Base-by-base conservation (phyloP, 2,113 vertebrate genomes). In the Mastomys coucha region DNA sequence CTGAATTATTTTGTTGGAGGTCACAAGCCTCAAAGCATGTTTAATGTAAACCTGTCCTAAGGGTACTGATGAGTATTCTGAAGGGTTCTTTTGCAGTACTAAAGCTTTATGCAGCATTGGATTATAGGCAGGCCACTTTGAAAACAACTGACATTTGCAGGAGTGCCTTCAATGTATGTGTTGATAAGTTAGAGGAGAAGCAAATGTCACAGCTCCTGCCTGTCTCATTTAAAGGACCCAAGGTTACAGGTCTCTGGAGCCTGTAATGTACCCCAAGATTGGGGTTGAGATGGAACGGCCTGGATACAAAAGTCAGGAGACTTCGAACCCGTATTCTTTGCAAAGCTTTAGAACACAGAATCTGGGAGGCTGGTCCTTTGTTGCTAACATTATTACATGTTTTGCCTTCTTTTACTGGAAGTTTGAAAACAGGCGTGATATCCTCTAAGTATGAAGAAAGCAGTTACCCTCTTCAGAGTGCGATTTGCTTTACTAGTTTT, bases 111-210 rank as follows among this genome's bases (percentile, higher is more conserved):
- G 51, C 3, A 80, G n/a, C 26, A 36, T 31, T 78, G 24, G n/a
- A 88, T 45, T 60, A 67, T 39, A 56, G n/a, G 33, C 53, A 88
- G 42, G 45, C 56, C 89, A 86, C 86, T 94, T 89, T 75, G 58
- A 65, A 95, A 91, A 69, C 51, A n/a, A 77, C 10, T 36, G 39
- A 80, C 63, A 58, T 63, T 88, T 94, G 58, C 16, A 84, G 36
- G 88, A 36, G 90, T 91, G 73, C 58, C 88, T 94, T 97, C 80
- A 82, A 19, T 73, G 97, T 60, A 42, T 93, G 82, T 86, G 58
- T 73, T 72, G 56, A 33, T 63, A 76, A 91, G 33, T 86, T 28
- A 94, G 45, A 84, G 76, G 91, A 58, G 77, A 88, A 51, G 86
- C 75, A 45, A 72, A 94, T 7, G 51, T 7, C 39, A 67, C 69